phyloP scores from a whole-genome alignment of 1,140 invertebrate species.

The Eumeta japonica region DNA sequence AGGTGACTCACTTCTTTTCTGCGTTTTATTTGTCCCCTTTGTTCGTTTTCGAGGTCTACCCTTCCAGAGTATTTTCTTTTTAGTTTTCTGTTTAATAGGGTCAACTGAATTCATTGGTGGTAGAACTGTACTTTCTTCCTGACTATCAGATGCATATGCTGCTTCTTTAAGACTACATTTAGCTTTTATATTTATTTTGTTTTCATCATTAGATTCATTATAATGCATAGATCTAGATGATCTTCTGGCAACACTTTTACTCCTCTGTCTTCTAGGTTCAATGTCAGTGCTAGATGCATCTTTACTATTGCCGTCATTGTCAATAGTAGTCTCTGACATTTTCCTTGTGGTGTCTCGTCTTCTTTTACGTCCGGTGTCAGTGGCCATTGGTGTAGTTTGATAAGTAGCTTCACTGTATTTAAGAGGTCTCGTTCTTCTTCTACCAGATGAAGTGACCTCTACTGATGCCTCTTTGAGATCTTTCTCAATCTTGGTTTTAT shows the following conservation, averaged over 20 bases:
- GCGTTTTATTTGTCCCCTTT: conserved; percentile 21
- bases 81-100: conserved; percentile 34
- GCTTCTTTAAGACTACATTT: conserved; percentile 32
- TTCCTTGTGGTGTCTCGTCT: conserved; percentile 38
- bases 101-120: conserved; percentile 18
- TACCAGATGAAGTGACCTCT: conserved; percentile 60
- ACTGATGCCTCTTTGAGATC: conserved; percentile 23
- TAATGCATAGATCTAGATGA: conserved; percentile 34
- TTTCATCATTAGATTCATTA: conserved; percentile 46
- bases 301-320: background rate
- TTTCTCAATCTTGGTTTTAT: conserved; percentile 20
- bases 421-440: conserved; percentile 58
- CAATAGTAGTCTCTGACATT: conserved; percentile 26
- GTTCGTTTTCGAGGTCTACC: conserved; percentile 29
- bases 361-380: conserved; percentile 34
- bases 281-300: conserved; percentile 24
- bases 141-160: conserved; percentile 41
- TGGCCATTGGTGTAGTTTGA: conserved; percentile 34
- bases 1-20: conserved; percentile 21
- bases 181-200: conserved; percentile 14
- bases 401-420: conserved; percentile 63
- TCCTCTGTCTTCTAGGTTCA: conserved; percentile 36
- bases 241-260: conserved; percentile 47
- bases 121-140: conserved; percentile 26
- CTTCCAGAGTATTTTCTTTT: conserved; percentile 34